Percentiles rank a stretch among this genome's conserved stretches.
These are phyloP conservation scores for Drosophila algonquin DNA, from an alignment of 2,888 invertebrate genomes.

Conservation along the genomic window DNA sequence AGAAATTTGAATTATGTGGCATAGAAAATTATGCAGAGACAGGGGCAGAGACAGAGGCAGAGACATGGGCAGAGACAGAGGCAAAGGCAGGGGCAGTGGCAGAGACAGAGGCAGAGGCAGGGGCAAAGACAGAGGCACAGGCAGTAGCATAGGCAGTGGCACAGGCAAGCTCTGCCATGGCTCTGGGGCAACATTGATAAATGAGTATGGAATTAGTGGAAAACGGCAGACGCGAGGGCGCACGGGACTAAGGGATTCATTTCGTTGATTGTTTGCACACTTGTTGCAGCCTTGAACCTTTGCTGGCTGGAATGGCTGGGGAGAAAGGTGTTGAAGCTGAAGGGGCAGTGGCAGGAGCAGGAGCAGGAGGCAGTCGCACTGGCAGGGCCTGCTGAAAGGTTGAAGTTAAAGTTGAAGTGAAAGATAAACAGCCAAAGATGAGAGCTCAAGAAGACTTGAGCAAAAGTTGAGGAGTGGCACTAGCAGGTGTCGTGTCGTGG, in stretches of 20 bases:
- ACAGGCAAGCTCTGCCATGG: not conserved
- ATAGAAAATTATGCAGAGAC: slow-evolving; percentile 57
- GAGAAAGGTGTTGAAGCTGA: not conserved
- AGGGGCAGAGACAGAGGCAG: not conserved
- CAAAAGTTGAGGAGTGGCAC: not conserved
- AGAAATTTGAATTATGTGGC: slow-evolving; percentile 75
- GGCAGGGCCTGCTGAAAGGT: not conserved
- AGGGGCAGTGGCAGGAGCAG: not conserved
- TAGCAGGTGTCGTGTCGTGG: not conserved
- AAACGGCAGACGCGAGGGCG: slow-evolving; percentile 29
- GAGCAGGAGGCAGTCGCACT: no score
- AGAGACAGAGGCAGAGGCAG: not conserved
- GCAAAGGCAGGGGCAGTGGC: not conserved
- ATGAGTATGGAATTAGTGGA: slow-evolving; percentile 59
- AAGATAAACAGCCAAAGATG: not conserved
- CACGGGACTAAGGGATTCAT: slow-evolving; percentile 3
- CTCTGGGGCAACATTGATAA: slow-evolving; percentile 55
- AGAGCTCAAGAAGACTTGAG: not conserved
- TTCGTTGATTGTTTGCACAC: slow-evolving; percentile 34
- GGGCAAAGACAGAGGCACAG: not conserved
- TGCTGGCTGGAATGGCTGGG: not conserved
- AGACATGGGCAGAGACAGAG: not conserved
- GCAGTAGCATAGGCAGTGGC: not conserved
- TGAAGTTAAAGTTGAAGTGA: not conserved
- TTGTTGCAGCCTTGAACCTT: slow-evolving; percentile 51